Evolutionary conservation across 1,140 invertebrate genomes (phyloP), one percentile per base, ranked within the genome.

Genomic region (Muscidifurax raptorellus): DNA sequence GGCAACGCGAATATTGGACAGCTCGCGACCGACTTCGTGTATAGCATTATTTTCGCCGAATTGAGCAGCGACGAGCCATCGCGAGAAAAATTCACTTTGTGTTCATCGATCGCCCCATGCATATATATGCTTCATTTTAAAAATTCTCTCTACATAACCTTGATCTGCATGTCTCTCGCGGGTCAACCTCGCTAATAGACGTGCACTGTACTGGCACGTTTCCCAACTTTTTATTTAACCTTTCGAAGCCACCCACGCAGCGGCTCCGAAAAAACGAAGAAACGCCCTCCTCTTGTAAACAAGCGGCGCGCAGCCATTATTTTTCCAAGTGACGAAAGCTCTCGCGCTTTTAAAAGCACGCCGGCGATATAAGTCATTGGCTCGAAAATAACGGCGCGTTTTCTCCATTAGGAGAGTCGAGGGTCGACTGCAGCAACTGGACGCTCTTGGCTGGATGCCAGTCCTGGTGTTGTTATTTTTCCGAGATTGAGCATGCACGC

Each of bases 401-500:
- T 59, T 69, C 66, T 69, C 66, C 66, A 69, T 69, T 69, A 69
- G 10, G 64, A 47, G 44, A 47, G 44, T 18, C 3, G 44, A 66
- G 22, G 1, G n/a, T 1, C n/a, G n/a, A 25, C n/a, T 15, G 44
- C 44, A 47, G n/a, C 1, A 30, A 69, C 25, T 59, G 52, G 52
- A 59, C 44, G 44, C 52, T 28, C 25, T 69, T 30, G 25, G 66
- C 66, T 27, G 27, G 25, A 69, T 2, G 25, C 66, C 25, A 69
- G 2, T 3, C 12, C 27, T 69, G 5, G 66, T 30, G 66, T 69
- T 69, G 66, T 69, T 59, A 69, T 69, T 69, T 67, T 69, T 69
- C 66, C 66, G 66, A 69, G 66, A 69, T 69, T 30, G 66, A 30
- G 66, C 66, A 69, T 69, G n/a, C 66, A 69, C 25, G 10, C 3